Conservation (phyloP, 2,113 vertebrate species). For the Procavia capensis region DNA sequence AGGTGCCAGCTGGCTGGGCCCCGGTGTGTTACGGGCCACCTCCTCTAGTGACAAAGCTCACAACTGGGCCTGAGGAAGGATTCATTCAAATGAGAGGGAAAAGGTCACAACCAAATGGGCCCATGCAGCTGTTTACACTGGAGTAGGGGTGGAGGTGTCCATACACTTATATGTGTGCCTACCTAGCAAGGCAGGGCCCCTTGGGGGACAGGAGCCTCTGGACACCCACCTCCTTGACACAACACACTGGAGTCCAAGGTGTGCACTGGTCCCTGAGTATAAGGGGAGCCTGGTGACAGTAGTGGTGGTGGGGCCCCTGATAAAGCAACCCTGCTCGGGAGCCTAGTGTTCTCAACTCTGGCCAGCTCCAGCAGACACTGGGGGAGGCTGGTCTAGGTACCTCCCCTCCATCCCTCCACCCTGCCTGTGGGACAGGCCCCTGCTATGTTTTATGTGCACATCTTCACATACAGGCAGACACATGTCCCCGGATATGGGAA, state of each 20-base stretch:
- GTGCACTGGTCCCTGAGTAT: not conserved
- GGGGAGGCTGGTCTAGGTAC: not conserved
- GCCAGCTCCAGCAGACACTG: not conserved
- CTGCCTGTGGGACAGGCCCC: not conserved
- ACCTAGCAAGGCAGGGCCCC: not conserved
- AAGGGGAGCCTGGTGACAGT: not conserved
- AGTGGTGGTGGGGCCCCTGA: too few species aligned
- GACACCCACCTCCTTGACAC: not conserved
- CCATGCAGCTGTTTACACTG: not conserved
- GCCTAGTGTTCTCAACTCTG: not conserved
- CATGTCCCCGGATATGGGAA: not conserved
- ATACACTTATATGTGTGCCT: not conserved
- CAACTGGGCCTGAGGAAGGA: not conserved
- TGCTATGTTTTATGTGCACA: too few species aligned
- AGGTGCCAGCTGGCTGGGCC: not conserved
- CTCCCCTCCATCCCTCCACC: not conserved
- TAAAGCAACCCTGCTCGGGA: not conserved
- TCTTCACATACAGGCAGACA: not conserved
- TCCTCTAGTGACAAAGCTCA: not conserved
- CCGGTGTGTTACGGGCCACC: not conserved
- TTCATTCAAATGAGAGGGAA: constrained; percentile 51
- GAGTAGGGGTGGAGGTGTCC: rapidly evolving
- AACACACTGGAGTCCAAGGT: not conserved
- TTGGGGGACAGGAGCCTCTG: not conserved
- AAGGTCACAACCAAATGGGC: constrained; percentile 27